A percentile compares a stretch with the other conserved stretches of the same genome.
Evolutionary conservation across 2,797 vertebrate genomes (phyloP).

Genomic region (Semotilus atromaculatus): DNA sequence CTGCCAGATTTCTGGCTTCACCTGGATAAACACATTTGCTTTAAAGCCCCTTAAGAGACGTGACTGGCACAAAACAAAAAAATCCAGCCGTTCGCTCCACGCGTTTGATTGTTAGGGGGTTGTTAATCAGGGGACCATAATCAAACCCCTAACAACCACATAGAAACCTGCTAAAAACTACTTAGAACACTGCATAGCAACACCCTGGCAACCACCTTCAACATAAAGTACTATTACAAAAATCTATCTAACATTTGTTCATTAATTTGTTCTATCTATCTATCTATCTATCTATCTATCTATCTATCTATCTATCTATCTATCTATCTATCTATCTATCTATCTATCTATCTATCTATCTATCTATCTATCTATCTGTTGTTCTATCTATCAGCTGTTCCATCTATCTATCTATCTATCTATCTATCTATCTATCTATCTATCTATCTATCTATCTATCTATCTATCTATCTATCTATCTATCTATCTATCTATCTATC

Average conservation of each 20-base stretch:
- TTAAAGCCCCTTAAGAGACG: slow-evolving; percentile 60
- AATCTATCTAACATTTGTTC: too few species aligned
- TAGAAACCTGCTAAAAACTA: too few species aligned
- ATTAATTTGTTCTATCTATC: not conserved
- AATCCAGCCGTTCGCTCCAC: not conserved
- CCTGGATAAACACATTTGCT: slow-evolving; percentile 71
- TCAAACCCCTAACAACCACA: not conserved
- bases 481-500: not conserved
- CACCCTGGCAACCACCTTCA: too few species aligned
- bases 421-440: too few species aligned
- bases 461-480: not conserved
- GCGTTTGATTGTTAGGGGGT: too few species aligned
- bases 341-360: too few species aligned
- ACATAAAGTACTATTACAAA: too few species aligned
- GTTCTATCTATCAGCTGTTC: not conserved
- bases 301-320: too few species aligned
- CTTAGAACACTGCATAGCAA: too few species aligned
- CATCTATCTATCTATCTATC: not conserved
- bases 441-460: not conserved
- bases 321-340: too few species aligned
- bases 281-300: too few species aligned
- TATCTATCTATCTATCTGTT: too few species aligned
- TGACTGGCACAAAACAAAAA: slow-evolving; percentile 61
- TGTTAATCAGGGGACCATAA: not conserved
- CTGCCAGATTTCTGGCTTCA: slow-evolving; percentile 67